A percentile compares a stretch with the other conserved stretches of the same genome.
These are phyloP conservation scores for Hippocampus zosterae DNA, from an alignment of 2,113 vertebrate species.

Conservation along the genomic window DNA sequence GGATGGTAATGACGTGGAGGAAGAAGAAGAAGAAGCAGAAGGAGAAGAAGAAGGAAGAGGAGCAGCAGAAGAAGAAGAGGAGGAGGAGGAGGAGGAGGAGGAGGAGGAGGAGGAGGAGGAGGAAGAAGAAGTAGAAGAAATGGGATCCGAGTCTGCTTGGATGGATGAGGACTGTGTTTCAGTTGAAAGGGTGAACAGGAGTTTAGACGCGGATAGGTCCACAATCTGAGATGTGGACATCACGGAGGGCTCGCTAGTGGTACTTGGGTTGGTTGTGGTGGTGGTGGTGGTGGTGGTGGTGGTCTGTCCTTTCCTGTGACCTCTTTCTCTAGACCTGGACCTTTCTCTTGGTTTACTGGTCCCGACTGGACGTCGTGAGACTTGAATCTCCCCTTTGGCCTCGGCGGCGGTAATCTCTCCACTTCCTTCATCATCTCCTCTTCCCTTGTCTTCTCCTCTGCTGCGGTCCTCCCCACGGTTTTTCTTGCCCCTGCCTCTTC, in stretches of 20 bases:
- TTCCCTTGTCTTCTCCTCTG: slow-evolving; percentile 46
- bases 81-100: too few relatives aligned
- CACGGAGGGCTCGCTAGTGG: slow-evolving; percentile 20
- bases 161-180: slow-evolving; percentile 20
- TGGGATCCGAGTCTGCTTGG: not conserved
- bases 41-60: not conserved
- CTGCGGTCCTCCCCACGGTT: slow-evolving; percentile 39
- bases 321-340: slow-evolving; percentile 59
- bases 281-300: slow-evolving; percentile 41
- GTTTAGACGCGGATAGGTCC: slow-evolving; percentile 8
- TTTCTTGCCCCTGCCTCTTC: slow-evolving; percentile 58
- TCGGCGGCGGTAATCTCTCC: slow-evolving; percentile 55
- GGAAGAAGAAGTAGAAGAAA: not conserved
- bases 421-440: slow-evolving; percentile 62
- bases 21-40: too few relatives aligned
- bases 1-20: not conserved
- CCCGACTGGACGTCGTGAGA: slow-evolving; percentile 51
- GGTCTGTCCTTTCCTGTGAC: slow-evolving; percentile 59
- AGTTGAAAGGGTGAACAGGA: slow-evolving; percentile 13
- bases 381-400: slow-evolving; percentile 69
- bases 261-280: not conserved
- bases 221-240: slow-evolving; percentile 10
- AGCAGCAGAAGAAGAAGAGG: not conserved
- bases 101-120: too few relatives aligned
- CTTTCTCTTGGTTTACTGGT: slow-evolving; percentile 62